Conservation (phyloP, 2,797 vertebrate species). For the Okamejei kenojei region DNA sequence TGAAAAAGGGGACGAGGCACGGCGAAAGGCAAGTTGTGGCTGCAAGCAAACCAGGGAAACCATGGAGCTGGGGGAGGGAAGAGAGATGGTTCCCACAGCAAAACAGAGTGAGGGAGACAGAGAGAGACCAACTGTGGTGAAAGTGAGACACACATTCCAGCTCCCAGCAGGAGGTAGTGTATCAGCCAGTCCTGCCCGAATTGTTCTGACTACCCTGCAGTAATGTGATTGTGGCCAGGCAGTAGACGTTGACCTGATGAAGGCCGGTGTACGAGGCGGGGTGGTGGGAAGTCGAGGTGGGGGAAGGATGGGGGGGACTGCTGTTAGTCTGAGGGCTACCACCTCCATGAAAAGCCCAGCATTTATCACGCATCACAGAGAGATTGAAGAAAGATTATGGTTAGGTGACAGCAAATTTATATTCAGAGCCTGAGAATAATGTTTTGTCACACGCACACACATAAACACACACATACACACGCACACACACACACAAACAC, state of each 20-base stretch:
- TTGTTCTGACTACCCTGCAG: slow-evolving; percentile 20
- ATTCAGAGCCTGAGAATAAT: not conserved
- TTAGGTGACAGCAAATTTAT: not conserved
- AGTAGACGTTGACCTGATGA: slow-evolving; percentile 8
- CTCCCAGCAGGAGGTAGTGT: slow-evolving; percentile 33
- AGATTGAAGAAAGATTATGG: not conserved
- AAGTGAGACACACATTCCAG: slow-evolving; percentile 30
- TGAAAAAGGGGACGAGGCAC: not conserved
- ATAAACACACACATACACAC: too few relatives aligned
- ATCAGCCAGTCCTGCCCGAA: not conserved
- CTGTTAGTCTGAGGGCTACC: not conserved
- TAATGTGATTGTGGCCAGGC: not conserved
- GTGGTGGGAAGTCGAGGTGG: not conserved
- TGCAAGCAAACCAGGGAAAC: not conserved
- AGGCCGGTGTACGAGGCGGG: not conserved
- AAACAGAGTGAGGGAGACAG: slow-evolving; percentile 10
- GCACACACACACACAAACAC: too few relatives aligned
- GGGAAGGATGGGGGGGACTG: not conserved
- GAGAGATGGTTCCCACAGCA: not conserved
- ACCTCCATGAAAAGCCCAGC: not conserved
- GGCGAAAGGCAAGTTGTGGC: too few relatives aligned
- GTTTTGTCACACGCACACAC: not conserved
- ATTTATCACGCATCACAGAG: not conserved
- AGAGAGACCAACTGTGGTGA: slow-evolving; percentile 29
- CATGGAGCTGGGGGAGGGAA: not conserved